Evolutionary conservation across 2,113 vertebrate species (phyloP), one percentile per base, ranked within the genome.

Genomic region (Melanostigma gelatinosum): DNA sequence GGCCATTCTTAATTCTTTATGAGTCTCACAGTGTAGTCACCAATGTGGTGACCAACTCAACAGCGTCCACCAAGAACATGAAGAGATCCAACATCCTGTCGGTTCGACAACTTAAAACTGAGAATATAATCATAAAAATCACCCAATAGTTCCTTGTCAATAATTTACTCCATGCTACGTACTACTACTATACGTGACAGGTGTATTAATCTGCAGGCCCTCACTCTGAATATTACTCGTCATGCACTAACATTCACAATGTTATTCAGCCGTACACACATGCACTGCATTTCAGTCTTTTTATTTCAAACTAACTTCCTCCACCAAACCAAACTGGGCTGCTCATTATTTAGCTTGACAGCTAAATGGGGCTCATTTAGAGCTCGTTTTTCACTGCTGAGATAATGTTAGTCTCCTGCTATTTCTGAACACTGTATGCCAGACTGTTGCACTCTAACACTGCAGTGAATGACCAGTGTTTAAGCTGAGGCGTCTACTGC

Each of bases 301-400:
- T 3, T 11, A 36, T 86, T 50, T 72, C 34, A 4, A 74, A 66
- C 15, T 42, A 72, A 29, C 77, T 68, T 55, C 50, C 58, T 68
- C 63, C 58, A 65, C 54, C 60, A 64, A 64, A 58, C 55, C 48
- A 73, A 55, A 44, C 67, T 68, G 18, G n/a, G 32, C 54, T 54
- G 24, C 70, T 83, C 74, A 77, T 85, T 83, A 80, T 77, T 84
- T 76, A 76, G 71, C 62, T 58, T 72, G 61, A 69, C 54, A 65
- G 61, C 46, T 57, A 71, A 83, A 60, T 77, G 72, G 44, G 65
- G 68, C 77, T 75, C 65, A 68, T 85, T 85, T 83, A 74, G 69
- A 67, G 46, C 73, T 67, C 63, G 75, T 88, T 85, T 83, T 65
- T 85, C 72, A 77, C 58, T 22, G 75, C 77, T 87, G 77, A 76